A percentile compares a stretch with the other conserved stretches of the same genome.
Evolutionary conservation across 2,113 vertebrate species (phyloP).

Genomic region (Rhynchopsitta pachyrhyncha): DNA sequence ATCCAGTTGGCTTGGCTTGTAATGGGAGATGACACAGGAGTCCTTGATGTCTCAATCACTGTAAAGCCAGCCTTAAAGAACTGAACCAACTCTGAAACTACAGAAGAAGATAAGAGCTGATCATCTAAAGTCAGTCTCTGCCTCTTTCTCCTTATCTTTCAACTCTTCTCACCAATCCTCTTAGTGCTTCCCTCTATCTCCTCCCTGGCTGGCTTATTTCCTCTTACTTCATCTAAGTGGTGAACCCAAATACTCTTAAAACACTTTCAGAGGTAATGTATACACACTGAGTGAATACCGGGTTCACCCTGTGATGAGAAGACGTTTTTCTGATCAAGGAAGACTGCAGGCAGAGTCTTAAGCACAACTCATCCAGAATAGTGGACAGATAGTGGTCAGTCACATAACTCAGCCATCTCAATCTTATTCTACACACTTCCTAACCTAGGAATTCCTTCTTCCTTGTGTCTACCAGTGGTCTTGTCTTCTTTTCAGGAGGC

Average conservation of each 20-base stretch:
- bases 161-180: not conserved
- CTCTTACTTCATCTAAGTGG: not conserved
- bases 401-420: not conserved
- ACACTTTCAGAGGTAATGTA: not conserved
- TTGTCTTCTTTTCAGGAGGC: not conserved
- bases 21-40: not conserved
- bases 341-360: not conserved
- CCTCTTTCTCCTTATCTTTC: not conserved
- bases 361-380: not conserved
- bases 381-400: not conserved
- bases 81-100: not conserved
- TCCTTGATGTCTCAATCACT: not conserved
- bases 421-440: not conserved
- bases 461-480: not conserved
- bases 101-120: not conserved
- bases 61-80: not conserved
- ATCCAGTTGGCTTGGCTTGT: not conserved
- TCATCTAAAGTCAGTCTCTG: not conserved
- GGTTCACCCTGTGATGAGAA: not conserved
- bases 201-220: not conserved
- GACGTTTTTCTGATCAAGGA: not conserved
- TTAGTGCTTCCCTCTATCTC: not conserved
- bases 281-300: not conserved
- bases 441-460: not conserved
- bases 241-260: not conserved